Evolutionary conservation across 2,888 invertebrate genomes (phyloP), one percentile per base, ranked within the genome.

Genomic region (Hydraecia micacea): DNA sequence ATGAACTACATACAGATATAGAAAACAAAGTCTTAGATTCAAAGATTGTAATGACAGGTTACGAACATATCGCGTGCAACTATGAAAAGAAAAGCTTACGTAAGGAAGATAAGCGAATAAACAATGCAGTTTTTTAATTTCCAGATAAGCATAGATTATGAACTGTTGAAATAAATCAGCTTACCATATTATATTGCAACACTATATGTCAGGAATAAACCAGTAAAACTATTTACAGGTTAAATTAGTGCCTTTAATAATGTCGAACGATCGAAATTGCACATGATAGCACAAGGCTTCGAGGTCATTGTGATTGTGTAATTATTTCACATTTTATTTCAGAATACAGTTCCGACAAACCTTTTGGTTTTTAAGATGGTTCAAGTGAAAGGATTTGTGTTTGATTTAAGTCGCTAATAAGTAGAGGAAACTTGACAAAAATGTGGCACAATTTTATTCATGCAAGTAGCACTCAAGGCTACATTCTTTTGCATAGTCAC

Each of bases 291-390:
- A 81, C 60, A 49, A 66, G 68, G n/a, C 73, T 74, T 79, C 73
- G 81, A 85, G 87, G 87, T 86, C 79, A 70, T 39, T 65, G 36
- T 25, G 42, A 73, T 88, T 88, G 72, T 60, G 84, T 75, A 87
- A 88, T 78, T 68, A 74, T 81, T 87, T 71, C 80, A 79, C 49
- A 82, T 67, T 81, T 82, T 75, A 82, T 87, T 79, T 84, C 79
- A 77, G 4, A 63, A 63, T 71, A 81, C 73, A 80, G 77, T 65
- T 80, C 75, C 52, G 52, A 62, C 62, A 76, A 76, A 72, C 63
- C 63, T 80, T 83, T 78, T 60, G 69, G 39, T 52, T 63, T 78
- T 74, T 81, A 75, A 49, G 88, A 86, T 81, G 73, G 71, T 70
- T 69, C 39, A 36, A 84, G 86, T 83, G 89, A 87, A 86, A 87